Evolutionary conservation across 2,797 vertebrate genomes (phyloP).

Genomic region (Cyclopterus lumpus): DNA sequence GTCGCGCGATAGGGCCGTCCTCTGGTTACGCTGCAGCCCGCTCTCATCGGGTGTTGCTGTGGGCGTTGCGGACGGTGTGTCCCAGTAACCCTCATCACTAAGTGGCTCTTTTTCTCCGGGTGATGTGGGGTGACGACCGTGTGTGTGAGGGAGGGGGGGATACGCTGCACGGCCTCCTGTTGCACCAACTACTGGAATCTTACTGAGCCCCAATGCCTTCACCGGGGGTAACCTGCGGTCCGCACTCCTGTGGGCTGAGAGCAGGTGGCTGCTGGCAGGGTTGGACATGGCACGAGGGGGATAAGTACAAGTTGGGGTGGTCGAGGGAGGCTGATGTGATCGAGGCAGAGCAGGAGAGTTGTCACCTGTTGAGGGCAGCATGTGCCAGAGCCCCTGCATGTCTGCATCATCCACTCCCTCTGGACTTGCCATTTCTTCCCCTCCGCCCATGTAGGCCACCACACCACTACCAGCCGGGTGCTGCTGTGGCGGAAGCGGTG

Average conservation of each 20-base stretch:
- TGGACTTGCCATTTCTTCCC: constrained; percentile 99
- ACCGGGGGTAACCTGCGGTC: constrained; percentile 81
- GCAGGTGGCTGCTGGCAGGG: constrained; percentile 51
- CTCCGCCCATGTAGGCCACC: constrained; percentile 96
- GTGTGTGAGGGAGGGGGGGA: constrained; percentile 69
- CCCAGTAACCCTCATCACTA: constrained; percentile 97
- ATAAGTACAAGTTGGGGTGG: constrained; percentile 63
- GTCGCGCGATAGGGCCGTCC: constrained; percentile 86
- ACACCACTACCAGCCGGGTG: constrained; percentile 88
- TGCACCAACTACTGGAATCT: constrained; percentile 84
- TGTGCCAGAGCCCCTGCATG: constrained; percentile 97
- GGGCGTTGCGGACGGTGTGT: constrained; percentile 91
- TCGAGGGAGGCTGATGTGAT: constrained; percentile 59
- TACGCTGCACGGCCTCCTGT: constrained; percentile 67
- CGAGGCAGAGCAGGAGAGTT: constrained; percentile 80
- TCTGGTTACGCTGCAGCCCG: constrained; percentile 78
- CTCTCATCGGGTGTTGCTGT: constrained; percentile 91
- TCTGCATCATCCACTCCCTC: constrained; percentile 94
- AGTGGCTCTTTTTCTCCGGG: constrained; percentile 91
- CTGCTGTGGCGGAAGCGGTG: constrained; percentile 71
- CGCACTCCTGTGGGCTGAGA: constrained; percentile 54
- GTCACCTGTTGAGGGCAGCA: constrained; percentile 90
- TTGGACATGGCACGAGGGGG: constrained; percentile 61
- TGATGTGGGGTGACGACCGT: constrained; percentile 73
- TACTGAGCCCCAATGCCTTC: constrained; percentile 88